Base-by-base conservation (phyloP, 2,888 invertebrate genomes). In the Conistra vaccinii region DNA sequence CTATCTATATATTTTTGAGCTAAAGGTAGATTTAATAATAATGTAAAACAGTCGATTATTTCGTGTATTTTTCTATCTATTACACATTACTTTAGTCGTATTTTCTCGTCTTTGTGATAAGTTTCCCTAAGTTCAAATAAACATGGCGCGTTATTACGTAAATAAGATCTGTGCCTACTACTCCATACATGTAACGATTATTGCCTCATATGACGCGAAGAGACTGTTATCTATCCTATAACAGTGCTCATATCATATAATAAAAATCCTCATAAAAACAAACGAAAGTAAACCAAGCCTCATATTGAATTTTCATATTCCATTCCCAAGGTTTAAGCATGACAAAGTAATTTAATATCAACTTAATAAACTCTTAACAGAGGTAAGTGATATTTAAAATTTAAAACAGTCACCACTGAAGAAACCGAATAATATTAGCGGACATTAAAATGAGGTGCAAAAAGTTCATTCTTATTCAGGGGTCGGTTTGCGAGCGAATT, bases 381-480 rank as follows among this genome's bases (percentile, higher is more conserved):
- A 76, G 80, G 83, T 85, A 82, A 85, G 85, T 85, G 82, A 83
- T 83, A 86, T 89, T 85, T 88, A 85, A 87, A 89, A 80, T 87
- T 85, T 88, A 85, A 89, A 86, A 73, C 81, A 83, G 83, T 80
- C 65, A 75, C 78, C 77, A 70, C 73, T 83, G 74, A 85, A 84
- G 87, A 88, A 91, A 90, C 87, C 85, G 90, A 90, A 91, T 90
- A 91, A 90, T 89, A 87, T 89, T 85, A 87, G 79, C 80, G 67
- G 65, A 70, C 84, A 81, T 87, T 88, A 90, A 89, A 89, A 87
- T 86, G 83, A 89, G 88, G 89, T 89, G 89, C 89, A 93, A 94
- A 94, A 94, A 94, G 90, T 92, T 93, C 90, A 92, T 94, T 93
- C 89, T 90, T 91, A 93, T 94, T 94, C 94, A 92, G 87, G 88